A percentile compares a stretch with the other conserved stretches of the same genome.
These are phyloP conservation scores for Cyrtorhinus lividipennis DNA, from an alignment of 1,140 invertebrate genomes.

Conservation along the genomic window DNA sequence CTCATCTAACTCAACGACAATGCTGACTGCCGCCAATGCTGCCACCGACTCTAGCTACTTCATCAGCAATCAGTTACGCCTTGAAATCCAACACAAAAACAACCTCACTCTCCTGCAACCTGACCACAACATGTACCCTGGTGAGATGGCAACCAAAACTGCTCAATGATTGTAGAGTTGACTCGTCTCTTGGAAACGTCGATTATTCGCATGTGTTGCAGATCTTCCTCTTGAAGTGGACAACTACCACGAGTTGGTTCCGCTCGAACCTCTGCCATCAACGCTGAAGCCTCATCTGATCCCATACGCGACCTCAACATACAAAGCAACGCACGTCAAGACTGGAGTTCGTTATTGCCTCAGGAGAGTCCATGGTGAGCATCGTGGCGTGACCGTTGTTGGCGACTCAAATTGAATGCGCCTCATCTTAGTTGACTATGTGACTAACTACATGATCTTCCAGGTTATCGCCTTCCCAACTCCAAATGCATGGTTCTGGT, in stretches of 20 bases:
- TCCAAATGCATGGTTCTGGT: constrained; percentile 72
- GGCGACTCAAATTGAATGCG: background rate
- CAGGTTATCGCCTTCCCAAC: constrained; percentile 61
- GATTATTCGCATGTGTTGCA: constrained; percentile 23
- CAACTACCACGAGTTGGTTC: constrained; percentile 76
- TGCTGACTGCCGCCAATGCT: constrained; percentile 23
- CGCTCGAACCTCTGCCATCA: constrained; percentile 52
- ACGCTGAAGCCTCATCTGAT: constrained; percentile 42
- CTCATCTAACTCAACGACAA: too few relatives aligned
- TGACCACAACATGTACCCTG: constrained; percentile 44
- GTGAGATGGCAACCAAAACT: constrained; percentile 30
- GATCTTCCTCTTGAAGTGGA: constrained; percentile 77
- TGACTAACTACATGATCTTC: constrained; percentile 18
- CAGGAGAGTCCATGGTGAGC: constrained; percentile 74
- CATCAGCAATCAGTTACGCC: constrained; percentile 55
- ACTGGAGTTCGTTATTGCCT: constrained; percentile 75
- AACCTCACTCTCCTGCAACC: constrained; percentile 53
- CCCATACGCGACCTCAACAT: constrained; percentile 71
- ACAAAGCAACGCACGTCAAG: constrained; percentile 79
- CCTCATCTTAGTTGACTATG: background rate
- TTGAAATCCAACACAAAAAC: constrained; percentile 63
- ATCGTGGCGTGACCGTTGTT: too few relatives aligned
- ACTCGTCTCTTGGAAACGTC: background rate
- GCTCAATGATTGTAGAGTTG: background rate
- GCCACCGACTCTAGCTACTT: constrained; percentile 45